Conservation (phyloP, 2,888 invertebrate genomes). For the Drosophila birchii region DNA sequence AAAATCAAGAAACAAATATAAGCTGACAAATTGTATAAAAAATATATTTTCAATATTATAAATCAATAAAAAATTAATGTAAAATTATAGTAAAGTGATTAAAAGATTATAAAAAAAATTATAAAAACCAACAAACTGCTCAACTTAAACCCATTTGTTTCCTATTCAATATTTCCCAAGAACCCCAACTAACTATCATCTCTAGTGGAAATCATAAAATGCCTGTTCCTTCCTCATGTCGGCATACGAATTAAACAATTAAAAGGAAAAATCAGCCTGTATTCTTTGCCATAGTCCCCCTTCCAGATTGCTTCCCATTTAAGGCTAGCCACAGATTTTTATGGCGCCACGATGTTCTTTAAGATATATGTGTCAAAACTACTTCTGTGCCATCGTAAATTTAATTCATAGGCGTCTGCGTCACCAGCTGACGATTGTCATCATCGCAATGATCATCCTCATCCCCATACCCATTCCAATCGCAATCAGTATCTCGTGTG, state of each 20-base stretch:
- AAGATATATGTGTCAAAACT: constrained; percentile 73
- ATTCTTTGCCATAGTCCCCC: not conserved
- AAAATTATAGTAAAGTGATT: no score
- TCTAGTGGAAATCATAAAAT: constrained; percentile 2
- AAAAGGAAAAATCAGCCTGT: constrained; percentile 48
- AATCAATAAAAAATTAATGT: not conserved
- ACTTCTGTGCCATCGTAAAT: constrained; percentile 71
- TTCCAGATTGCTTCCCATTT: constrained; percentile 13
- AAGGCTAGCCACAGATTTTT: constrained; percentile 44
- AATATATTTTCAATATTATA: not conserved
- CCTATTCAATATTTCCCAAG: not conserved
- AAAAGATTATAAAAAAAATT: no score
- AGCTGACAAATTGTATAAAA: no score
- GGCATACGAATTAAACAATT: constrained; percentile 73
- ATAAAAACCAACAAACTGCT: no score
- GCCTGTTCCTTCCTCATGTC: constrained; percentile 13
- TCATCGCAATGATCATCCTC: constrained; percentile 28
- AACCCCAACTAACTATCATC: not conserved
- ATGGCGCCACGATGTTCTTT: constrained; percentile 32
- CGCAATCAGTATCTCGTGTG: constrained; percentile 32
- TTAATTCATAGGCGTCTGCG: constrained; percentile 70
- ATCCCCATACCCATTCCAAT: constrained; percentile 30
- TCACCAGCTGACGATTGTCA: constrained; percentile 54
- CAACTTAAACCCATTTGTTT: no score
- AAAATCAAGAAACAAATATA: no score